Base-by-base conservation (phyloP, 2,888 invertebrate genomes). In the Campaea margaritaria region DNA sequence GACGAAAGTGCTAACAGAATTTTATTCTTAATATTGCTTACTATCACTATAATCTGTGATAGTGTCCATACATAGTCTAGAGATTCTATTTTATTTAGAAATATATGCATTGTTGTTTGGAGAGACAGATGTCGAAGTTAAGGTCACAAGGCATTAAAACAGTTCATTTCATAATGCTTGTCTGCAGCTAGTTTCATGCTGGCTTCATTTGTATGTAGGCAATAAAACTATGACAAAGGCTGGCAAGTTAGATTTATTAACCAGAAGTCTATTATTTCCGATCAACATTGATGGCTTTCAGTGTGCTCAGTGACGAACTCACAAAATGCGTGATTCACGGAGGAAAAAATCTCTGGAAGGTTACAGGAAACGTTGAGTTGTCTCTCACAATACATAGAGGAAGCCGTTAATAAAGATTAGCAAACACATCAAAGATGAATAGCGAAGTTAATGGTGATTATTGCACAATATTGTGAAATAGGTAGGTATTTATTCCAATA, bases 81-180 rank as follows among this genome's bases (percentile, higher is more conserved):
- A n/a, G 44, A 44, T 44, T 44, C n/a, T n/a, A 27, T 12, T 44
- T 27, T 44, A 44, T 7, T 21, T n/a, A 16, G 11, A 42, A 42
- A 11, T 16, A 10, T 10, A 7, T 9, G 31, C 42, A 5, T 14
- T 14, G 10, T 41, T 41, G 15, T 14, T 8, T 16, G 16, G 42
- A 42, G 14, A 16, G 3, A 41, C 28, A 34, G 21, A 14, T 15
- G 44, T 13, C 14, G 38, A 46, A 46, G 53, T 46, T 39, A 54
- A 54, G 41, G 39, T 36, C 45, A 7, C 31, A 9, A 31, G 4
- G 31, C 31, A 31, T 31, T 31, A 13, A 3, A 7, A 45, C 21
- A 21, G 5, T 21, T 3, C 21, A 27, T 13, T 11, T 44, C 27
- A 27, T 36, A 36, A 16, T 36, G 8, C 44, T 14, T 14, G 31